These are phyloP conservation scores for Drosophila niveifrons DNA, from an alignment of 2,888 invertebrate genomes.

Conservation along the genomic window DNA sequence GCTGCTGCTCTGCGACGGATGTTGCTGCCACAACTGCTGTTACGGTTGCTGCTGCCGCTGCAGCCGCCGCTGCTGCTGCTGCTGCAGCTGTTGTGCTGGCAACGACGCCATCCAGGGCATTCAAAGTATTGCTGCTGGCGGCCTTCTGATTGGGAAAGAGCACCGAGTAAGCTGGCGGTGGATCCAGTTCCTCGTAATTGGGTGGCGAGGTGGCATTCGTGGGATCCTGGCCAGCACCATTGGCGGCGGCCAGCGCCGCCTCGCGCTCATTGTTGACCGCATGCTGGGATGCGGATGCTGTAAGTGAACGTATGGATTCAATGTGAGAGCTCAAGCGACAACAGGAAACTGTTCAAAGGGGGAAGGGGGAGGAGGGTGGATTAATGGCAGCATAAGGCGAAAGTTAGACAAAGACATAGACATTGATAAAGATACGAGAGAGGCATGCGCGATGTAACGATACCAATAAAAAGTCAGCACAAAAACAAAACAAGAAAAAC, in stretches of 20 bases:
- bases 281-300: slow-evolving; percentile 84
- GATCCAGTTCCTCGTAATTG: slow-evolving; percentile 88
- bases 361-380: background rate
- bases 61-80: slow-evolving; percentile 47
- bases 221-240: slow-evolving; percentile 69
- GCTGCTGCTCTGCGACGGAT: slow-evolving; percentile 28
- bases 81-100: slow-evolving; percentile 55
- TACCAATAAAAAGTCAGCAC: slow-evolving; percentile 5
- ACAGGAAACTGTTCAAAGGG: slow-evolving; percentile 70
- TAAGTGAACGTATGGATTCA: slow-evolving; percentile 82
- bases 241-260: slow-evolving; percentile 80
- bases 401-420: slow-evolving; percentile 28
- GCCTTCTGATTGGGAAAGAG: slow-evolving; percentile 87
- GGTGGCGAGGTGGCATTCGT: slow-evolving; percentile 85
- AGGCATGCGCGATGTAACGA: slow-evolving; percentile 31
- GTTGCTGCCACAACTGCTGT: slow-evolving; percentile 25
- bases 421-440: slow-evolving; percentile 25
- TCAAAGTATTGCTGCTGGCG: slow-evolving; percentile 75
- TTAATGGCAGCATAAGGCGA: slow-evolving; percentile 37
- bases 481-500: slow-evolving; percentile 10
- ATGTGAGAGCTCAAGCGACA: slow-evolving; percentile 82
- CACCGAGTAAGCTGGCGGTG: slow-evolving; percentile 89
- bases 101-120: slow-evolving; percentile 64
- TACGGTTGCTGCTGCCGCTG: slow-evolving; percentile 38
- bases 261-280: slow-evolving; percentile 84